Percentiles rank a stretch among this genome's conserved stretches.
Evolutionary conservation across 2,888 invertebrate species (phyloP).

Genomic region (Morpho achilles): DNA sequence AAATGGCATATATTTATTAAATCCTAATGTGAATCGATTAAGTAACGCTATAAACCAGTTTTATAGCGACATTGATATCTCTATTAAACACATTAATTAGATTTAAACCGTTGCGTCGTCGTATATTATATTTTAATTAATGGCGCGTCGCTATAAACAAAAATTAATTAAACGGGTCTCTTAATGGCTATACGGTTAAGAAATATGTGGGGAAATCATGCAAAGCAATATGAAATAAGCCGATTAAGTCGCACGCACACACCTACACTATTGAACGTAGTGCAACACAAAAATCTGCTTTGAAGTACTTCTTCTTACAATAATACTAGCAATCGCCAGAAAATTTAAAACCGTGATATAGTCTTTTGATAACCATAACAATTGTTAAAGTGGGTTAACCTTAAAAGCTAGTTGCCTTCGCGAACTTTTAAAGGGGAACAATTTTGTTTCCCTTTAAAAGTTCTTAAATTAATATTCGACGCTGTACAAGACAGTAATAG

Average conservation of each 20-base stretch:
- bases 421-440: no score
- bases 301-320: no score
- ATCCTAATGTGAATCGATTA: background rate
- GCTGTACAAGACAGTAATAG: no score
- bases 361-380: no score
- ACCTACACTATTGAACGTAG: no score
- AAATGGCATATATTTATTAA: background rate
- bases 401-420: no score
- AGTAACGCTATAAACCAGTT: slow-evolving; percentile 7
- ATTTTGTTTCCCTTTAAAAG: no score
- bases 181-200: slow-evolving; percentile 10
- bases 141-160: slow-evolving; percentile 10
- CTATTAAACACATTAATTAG: slow-evolving; percentile 12
- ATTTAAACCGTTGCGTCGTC: slow-evolving; percentile 14
- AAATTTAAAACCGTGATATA: no score
- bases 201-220: slow-evolving; percentile 5
- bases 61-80: slow-evolving; percentile 17
- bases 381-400: no score
- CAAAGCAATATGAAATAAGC: background rate
- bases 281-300: no score
- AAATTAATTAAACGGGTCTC: slow-evolving; percentile 16
- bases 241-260: background rate
- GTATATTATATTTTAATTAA: slow-evolving; percentile 21
- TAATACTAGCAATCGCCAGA: no score
- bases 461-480: no score